Evolutionary conservation across 2,797 vertebrate genomes (phyloP), one percentile per base, ranked within the genome.

Genomic region (Hapalemur alaotrensis): DNA sequence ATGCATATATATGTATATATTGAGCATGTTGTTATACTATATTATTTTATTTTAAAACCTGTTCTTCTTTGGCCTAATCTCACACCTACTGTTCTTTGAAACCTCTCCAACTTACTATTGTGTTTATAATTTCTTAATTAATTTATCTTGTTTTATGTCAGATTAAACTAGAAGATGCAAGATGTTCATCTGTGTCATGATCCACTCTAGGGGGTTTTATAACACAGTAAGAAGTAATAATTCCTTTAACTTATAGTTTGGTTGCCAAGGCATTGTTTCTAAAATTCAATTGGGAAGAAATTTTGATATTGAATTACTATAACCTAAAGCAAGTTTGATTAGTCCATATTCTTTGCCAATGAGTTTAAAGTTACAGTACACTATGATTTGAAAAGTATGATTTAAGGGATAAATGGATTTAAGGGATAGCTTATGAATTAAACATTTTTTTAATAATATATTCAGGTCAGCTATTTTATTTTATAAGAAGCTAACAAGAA

Each of bases 121-220:
- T 91, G n/a, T 25, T 90, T 93, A 43, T 95, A 48, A 59, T 46
- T 92, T 97, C 93, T 93, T 96, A 67, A 96, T 96, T 69, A n/a
- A 79, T 94, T 90, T 43, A 69, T 93, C 52, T 96, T 96, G 15
- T 95, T 97, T 98, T 92, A 73, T 52, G 1, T 92, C 35, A 92
- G 5, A 97, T 83, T 52, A 48, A 35, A 94, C 23, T 87, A 95
- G 85, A 90, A 94, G 41, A 59, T 76, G 85, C 17, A 30, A 95
- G 25, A 0, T 87, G 32, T 65, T 73, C 63, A 57, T 46, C 38
- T 83, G 91, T 96, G 1, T 95, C 41, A 75, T 82, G 32, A 63
- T 17, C 54, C 59, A 38, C 11, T 69, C 35, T 59, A 95, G 13
- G 46, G 83, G 48, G 35, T 35, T 84, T 96, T 95, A 54, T 0